Conservation (phyloP, 2,797 vertebrate genomes). For the Acanthopagrus latus region DNA sequence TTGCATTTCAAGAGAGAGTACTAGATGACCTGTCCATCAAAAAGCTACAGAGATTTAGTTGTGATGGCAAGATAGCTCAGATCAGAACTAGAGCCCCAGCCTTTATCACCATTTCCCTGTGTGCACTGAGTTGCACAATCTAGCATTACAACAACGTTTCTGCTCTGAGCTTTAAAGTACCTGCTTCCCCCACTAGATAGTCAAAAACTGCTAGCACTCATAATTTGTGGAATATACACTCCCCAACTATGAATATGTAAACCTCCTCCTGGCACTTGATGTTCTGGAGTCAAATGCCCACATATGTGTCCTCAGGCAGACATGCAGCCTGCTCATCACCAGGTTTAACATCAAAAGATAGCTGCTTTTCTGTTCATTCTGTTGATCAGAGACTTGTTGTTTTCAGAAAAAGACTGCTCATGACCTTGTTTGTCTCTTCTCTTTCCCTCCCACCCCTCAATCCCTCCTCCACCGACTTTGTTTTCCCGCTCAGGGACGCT, state of each 20-base stretch:
- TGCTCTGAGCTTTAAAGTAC: neutral
- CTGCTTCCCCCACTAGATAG: neutral
- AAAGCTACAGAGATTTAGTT: constrained; percentile 18
- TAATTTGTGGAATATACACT: constrained; percentile 10
- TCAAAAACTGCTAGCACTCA: neutral
- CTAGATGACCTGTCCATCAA: constrained; percentile 28
- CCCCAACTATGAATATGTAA: constrained; percentile 56
- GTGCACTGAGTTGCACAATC: constrained; percentile 8
- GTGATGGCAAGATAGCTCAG: neutral
- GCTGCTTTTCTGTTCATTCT: constrained; percentile 13
- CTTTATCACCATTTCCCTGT: constrained; percentile 4
- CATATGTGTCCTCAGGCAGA: constrained; percentile 44
- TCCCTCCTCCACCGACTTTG: neutral
- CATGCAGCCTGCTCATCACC: constrained; percentile 45
- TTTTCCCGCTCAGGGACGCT: constrained; percentile 87
- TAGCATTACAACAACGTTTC: constrained; percentile 10
- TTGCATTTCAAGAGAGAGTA: constrained; percentile 57
- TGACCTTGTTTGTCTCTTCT: constrained; percentile 21
- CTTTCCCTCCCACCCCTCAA: neutral
- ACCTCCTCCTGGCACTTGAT: constrained; percentile 48
- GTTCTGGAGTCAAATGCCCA: constrained; percentile 40
- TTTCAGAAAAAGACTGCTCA: constrained; percentile 37
- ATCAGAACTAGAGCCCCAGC: neutral
- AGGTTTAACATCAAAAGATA: constrained; percentile 33
- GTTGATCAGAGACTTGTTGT: constrained; percentile 35